These are phyloP conservation scores for Hydrotaea diabolus DNA, from an alignment of 2,888 invertebrate genomes.

Conservation along the genomic window DNA sequence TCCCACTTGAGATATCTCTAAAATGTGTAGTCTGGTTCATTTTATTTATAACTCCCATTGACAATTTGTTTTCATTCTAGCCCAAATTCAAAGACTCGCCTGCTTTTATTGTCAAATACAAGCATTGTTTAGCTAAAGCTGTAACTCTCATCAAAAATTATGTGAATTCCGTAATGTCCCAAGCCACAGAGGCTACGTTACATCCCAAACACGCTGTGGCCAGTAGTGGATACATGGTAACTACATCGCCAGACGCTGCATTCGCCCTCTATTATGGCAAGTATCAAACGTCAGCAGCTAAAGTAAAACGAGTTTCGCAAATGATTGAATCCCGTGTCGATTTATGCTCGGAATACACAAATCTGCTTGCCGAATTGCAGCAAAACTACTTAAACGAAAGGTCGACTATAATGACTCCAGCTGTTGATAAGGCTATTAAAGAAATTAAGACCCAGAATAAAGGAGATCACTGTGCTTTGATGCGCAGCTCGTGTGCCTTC, in stretches of 20 bases:
- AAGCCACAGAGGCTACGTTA: slow-evolving; percentile 89
- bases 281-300: slow-evolving; percentile 95
- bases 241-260: slow-evolving; percentile 84
- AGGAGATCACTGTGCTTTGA: slow-evolving; percentile 90
- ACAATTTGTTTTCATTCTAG: too few relatives aligned
- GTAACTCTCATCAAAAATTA: slow-evolving; percentile 90
- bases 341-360: slow-evolving; percentile 87
- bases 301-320: slow-evolving; percentile 89
- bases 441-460: slow-evolving; percentile 85
- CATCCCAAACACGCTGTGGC: slow-evolving; percentile 76
- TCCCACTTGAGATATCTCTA: too few relatives aligned
- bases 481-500: slow-evolving; percentile 93
- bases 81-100: slow-evolving; percentile 92
- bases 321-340: slow-evolving; percentile 90
- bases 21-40: slow-evolving; percentile 62
- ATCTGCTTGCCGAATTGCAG: slow-evolving; percentile 89
- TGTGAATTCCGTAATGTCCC: slow-evolving; percentile 88
- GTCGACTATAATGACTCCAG: slow-evolving; percentile 85
- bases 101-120: slow-evolving; percentile 90
- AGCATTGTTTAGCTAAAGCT: slow-evolving; percentile 91
- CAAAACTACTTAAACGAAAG: slow-evolving; percentile 91
- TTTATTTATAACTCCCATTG: too few relatives aligned
- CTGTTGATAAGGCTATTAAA: slow-evolving; percentile 86
- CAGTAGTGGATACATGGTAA: slow-evolving; percentile 71
- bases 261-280: slow-evolving; percentile 96